Evolutionary conservation across 2,888 invertebrate species (phyloP), one percentile per base, ranked within the genome.

Genomic region (Poecilobothrus nobilitatus): DNA sequence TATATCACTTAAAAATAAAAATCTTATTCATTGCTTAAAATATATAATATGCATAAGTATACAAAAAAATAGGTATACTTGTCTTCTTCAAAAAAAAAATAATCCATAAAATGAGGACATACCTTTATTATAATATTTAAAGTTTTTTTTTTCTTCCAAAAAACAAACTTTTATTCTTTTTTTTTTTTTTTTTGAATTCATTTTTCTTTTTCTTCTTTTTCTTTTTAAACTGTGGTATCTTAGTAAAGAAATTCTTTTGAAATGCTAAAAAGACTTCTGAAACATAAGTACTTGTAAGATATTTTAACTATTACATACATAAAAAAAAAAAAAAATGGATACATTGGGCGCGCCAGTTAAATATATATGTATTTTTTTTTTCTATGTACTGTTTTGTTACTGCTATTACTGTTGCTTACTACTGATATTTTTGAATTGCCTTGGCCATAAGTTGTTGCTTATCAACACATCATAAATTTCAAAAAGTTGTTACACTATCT

Each of bases 51-150:
- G 2, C 27, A 27, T 27, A 27, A 27, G 27, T 5, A 27, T 27
- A 4, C 2, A 27, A 27, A 27, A 27, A 27, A 27, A 27, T 27
- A 27, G 27, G 27, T 27, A n/a, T n/a, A 27, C 27, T 5, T 27
- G 5, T 27, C 5, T 27, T 27, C 27, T 27, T 53, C 18, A 15
- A 6, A 53, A 53, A 44, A 18, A 53, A 53, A 53, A 53, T 53
- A 53, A 53, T 53, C 53, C 53, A 53, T 53, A 53, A 53, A 53
- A 53, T 53, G 53, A 53, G 53, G 53, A 53, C 53, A 53, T 53
- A 53, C 53, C 15, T 53, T 37, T 12, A 37, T 37, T 37, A 27
- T 27, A 27, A 27, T 27, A 37, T 37, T 37, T 53, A 53, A 53
- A 53, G 15, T 53, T 53, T 53, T 18, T 18, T 15, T 37, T 18